These are phyloP conservation scores for Argya squamiceps DNA, from an alignment of 2,797 vertebrate genomes.

Conservation along the genomic window DNA sequence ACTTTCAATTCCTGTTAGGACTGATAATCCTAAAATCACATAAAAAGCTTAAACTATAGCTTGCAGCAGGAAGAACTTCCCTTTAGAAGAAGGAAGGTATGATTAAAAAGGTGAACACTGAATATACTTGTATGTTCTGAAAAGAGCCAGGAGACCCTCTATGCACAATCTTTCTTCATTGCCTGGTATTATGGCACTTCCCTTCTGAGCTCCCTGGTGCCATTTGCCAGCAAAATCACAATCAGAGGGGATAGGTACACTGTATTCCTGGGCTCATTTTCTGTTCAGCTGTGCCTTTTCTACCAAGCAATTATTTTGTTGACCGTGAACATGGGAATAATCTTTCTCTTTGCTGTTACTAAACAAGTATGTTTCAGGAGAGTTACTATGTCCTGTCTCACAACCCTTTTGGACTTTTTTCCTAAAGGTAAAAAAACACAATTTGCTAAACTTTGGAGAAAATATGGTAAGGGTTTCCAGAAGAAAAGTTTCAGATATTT, in stretches of 20 bases:
- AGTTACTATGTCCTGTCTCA: neutral
- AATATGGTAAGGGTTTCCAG: neutral
- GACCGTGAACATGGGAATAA: neutral
- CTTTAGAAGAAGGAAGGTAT: neutral
- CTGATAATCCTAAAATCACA: neutral
- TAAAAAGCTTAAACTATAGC: neutral
- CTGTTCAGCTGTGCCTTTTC: neutral
- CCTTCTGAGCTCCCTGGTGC: neutral
- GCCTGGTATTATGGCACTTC: neutral
- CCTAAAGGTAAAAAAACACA: neutral
- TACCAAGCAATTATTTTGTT: neutral
- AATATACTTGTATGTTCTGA: neutral
- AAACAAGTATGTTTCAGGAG: neutral
- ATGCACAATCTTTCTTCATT: neutral
- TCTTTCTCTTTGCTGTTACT: neutral
- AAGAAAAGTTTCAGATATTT: neutral
- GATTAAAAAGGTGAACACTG: neutral
- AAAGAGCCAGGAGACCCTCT: neutral
- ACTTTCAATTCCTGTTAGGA: neutral
- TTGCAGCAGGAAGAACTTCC: neutral
- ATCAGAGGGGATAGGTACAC: fast-evolving
- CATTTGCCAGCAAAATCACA: neutral
- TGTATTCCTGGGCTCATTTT: neutral
- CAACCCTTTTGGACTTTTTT: neutral
- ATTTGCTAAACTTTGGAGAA: neutral